These are phyloP conservation scores for Therioaphis trifolii DNA, from an alignment of 2,888 invertebrate species.

Conservation along the genomic window DNA sequence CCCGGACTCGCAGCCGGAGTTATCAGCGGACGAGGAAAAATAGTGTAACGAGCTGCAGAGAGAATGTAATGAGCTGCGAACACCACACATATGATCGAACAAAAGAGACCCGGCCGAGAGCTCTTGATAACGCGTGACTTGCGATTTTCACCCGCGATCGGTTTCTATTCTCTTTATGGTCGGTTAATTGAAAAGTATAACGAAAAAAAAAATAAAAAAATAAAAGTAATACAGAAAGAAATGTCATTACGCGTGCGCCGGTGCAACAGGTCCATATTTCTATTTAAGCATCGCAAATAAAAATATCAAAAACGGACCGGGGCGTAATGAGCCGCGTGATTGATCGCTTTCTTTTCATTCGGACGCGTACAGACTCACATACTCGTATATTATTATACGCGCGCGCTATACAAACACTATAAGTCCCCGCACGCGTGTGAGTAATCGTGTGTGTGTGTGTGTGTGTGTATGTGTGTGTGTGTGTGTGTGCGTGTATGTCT, in stretches of 20 bases:
- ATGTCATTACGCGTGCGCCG: constrained; percentile 49
- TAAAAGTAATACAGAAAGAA: constrained; percentile 51
- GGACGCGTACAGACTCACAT: not conserved
- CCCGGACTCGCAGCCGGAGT: not conserved
- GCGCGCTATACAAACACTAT: not conserved
- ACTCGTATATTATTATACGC: not conserved
- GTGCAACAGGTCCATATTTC: constrained; percentile 4
- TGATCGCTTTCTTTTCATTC: constrained; percentile 57
- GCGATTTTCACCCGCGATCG: constrained; percentile 60
- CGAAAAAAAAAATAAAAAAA: constrained; percentile 3
- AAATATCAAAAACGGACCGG: constrained; percentile 54
- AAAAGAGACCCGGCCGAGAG: constrained; percentile 46
- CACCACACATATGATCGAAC: constrained; percentile 12
- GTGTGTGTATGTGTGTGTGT: not conserved
- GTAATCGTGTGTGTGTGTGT: not conserved
- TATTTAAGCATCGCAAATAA: constrained; percentile 47
- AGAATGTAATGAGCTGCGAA: constrained; percentile 57
- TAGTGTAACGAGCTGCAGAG: constrained; percentile 44
- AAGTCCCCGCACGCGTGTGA: not conserved
- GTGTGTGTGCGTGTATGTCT: not conserved
- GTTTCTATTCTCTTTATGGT: constrained; percentile 63
- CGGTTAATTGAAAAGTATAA: constrained; percentile 63
- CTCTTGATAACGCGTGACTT: constrained; percentile 62
- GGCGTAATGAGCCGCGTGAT: constrained; percentile 50
- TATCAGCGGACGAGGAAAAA: constrained; percentile 19